Evolutionary conservation across 2,797 vertebrate genomes (phyloP).

Genomic region (Lates japonicus): DNA sequence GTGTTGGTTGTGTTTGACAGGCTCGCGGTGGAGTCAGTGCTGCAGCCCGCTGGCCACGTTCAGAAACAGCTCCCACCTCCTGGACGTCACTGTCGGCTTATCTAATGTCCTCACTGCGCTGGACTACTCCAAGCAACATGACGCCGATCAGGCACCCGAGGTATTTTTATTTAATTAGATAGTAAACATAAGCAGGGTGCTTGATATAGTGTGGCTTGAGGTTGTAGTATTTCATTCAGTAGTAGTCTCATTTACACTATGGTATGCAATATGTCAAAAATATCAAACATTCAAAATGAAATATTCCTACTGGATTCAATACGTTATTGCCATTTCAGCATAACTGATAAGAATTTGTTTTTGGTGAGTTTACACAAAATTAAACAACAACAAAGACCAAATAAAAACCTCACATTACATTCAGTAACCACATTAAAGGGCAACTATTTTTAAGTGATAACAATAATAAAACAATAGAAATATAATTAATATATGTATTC

Average conservation of each 20-base stretch:
- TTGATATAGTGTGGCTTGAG: neutral
- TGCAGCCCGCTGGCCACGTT: conserved; percentile 67
- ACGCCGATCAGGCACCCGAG: neutral
- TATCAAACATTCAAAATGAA: no score
- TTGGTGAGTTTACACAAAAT: neutral
- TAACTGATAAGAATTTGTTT: neutral
- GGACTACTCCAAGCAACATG: neutral
- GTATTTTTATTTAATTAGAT: neutral
- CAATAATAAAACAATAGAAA: neutral
- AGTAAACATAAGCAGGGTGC: neutral
- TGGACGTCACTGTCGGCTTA: conserved; percentile 53
- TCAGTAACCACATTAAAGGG: no score
- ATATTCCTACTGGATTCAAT: neutral
- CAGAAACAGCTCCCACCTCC: conserved; percentile 66
- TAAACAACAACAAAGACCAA: no score
- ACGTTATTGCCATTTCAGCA: neutral
- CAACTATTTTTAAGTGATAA: no score
- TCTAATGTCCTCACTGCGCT: neutral
- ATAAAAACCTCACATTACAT: no score
- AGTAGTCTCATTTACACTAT: neutral
- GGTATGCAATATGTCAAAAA: no score
- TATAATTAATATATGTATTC: neutral
- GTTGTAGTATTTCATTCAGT: no score
- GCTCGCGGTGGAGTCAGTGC: conserved; percentile 57
- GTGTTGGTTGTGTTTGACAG: conserved; percentile 82